Percentiles rank a stretch among this genome's conserved stretches.
Conservation (phyloP, 2,797 vertebrate genomes). For the Trachops cirrhosus region DNA sequence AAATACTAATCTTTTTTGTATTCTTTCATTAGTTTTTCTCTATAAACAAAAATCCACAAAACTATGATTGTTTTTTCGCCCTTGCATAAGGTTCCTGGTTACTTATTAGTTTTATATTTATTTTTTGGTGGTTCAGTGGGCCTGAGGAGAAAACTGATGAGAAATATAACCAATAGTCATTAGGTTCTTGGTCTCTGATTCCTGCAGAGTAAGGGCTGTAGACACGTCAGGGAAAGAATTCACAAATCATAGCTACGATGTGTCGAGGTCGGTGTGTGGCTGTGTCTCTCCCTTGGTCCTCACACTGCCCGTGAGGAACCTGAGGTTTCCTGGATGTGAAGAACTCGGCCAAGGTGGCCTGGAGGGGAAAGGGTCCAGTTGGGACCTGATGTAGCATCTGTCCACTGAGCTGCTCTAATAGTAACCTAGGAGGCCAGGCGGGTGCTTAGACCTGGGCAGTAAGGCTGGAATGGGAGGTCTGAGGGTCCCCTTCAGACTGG, state of each 20-base stretch:
- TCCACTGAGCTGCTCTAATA: background rate
- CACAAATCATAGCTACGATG: fast-evolving
- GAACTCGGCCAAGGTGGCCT: background rate
- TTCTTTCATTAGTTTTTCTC: slow-evolving; percentile 13
- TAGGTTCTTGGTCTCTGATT: background rate
- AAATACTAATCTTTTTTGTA: background rate
- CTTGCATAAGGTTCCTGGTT: background rate
- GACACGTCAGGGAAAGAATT: background rate
- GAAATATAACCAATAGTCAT: background rate
- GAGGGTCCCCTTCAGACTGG: background rate
- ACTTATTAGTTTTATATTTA: background rate
- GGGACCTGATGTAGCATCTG: background rate
- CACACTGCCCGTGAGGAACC: background rate
- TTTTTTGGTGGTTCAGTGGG: background rate
- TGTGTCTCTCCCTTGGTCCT: background rate
- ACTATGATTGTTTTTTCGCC: background rate
- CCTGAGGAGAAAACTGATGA: background rate
- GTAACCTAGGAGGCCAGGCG: background rate
- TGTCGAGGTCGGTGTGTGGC: background rate
- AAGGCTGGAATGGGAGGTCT: background rate
- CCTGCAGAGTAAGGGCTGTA: background rate
- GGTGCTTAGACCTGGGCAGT: background rate
- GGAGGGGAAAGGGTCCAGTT: background rate
- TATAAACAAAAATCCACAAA: background rate
- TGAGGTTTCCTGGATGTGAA: background rate